Percentiles rank a stretch among this genome's conserved stretches.
Conservation (phyloP, 2,113 vertebrate genomes). For the Apodemus sylvaticus region DNA sequence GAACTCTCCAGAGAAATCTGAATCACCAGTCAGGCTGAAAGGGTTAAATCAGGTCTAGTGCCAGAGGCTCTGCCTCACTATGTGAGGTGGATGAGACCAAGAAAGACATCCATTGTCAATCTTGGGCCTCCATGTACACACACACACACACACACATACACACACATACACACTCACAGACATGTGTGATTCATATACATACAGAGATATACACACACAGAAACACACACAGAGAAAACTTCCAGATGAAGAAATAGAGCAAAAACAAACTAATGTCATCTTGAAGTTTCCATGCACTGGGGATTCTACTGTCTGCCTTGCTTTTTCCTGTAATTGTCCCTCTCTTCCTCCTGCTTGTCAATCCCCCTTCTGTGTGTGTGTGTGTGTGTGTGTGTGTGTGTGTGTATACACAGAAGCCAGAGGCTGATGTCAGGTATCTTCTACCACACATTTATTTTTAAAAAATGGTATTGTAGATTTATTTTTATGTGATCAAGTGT, state of each 20-base stretch:
- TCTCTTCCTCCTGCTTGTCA: not conserved
- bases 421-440: not conserved
- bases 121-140: not conserved
- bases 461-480: not conserved
- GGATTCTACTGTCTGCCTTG: not conserved
- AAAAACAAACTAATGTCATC: not conserved
- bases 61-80: not conserved
- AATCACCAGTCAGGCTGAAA: too few relatives aligned
- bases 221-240: not conserved
- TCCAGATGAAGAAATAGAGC: not conserved
- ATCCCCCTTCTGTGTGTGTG: not conserved
- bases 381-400: not conserved
- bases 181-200: not conserved
- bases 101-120: not conserved
- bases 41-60: not conserved
- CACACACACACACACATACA: not conserved
- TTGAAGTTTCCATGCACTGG: not conserved
- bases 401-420: not conserved
- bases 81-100: not conserved
- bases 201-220: not conserved
- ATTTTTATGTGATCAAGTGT: not conserved
- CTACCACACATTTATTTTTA: not conserved
- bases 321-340: not conserved
- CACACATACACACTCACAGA: too few relatives aligned
- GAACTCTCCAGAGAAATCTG: not conserved